phyloP scores from a whole-genome alignment of 2,113 vertebrate genomes.

The Addax nasomaculatus region DNA sequence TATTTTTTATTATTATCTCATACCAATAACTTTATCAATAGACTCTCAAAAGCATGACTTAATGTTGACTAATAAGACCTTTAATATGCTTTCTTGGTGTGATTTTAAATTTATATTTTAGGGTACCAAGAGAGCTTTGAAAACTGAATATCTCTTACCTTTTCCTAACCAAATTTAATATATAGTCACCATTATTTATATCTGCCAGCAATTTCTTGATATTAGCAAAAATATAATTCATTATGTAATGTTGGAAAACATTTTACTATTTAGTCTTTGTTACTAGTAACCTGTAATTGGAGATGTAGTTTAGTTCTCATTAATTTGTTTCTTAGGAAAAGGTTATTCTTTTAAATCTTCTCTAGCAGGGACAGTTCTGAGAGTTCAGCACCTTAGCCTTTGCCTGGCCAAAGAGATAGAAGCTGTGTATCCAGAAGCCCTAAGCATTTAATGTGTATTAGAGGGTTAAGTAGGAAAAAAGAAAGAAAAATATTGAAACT shows the following conservation, averaged over 20 bases:
- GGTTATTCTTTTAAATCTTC: background rate
- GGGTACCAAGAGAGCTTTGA: constrained; percentile 6
- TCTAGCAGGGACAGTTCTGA: background rate
- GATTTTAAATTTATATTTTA: constrained; percentile 30
- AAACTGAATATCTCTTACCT: background rate
- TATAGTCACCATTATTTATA: background rate
- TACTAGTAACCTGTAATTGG: background rate
- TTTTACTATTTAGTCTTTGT: background rate
- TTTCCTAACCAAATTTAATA: background rate
- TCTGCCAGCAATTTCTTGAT: background rate
- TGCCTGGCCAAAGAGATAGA: background rate
- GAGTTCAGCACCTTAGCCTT: background rate
- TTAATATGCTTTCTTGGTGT: background rate
- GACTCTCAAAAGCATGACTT: background rate
- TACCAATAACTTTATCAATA: background rate
- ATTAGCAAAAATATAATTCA: background rate
- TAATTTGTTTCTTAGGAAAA: background rate
- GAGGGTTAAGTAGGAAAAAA: background rate
- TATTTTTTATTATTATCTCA: background rate
- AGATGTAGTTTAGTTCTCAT: constrained; percentile 12
- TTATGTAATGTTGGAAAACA: background rate
- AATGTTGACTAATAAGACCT: background rate
- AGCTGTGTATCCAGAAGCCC: background rate
- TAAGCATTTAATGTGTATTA: background rate
- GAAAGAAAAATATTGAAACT: background rate